phyloP scores from a whole-genome alignment of 2,888 invertebrate species.

The Mythimna albipuncta region DNA sequence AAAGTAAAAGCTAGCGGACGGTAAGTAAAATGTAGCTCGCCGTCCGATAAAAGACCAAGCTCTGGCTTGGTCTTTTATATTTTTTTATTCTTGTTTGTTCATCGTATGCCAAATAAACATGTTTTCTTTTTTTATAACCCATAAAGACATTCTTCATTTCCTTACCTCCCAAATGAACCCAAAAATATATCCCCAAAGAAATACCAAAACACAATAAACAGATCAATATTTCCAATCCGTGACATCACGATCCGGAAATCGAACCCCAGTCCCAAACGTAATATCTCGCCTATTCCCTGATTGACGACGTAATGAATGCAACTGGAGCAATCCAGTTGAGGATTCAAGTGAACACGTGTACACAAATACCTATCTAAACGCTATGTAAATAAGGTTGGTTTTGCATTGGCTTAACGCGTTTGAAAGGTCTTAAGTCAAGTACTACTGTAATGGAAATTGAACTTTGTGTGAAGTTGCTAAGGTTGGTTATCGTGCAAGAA shows the following conservation, averaged over 20 bases:
- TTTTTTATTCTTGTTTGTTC: too few relatives aligned
- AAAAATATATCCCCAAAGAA: constrained; percentile 7
- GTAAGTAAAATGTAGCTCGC: too few relatives aligned
- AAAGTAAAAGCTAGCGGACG: too few relatives aligned
- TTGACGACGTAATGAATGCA: constrained; percentile 53
- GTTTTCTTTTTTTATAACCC: neutral
- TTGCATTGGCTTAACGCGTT: neutral
- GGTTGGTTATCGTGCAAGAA: constrained; percentile 3
- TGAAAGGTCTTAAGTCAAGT: constrained; percentile 1
- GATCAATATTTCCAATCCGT: constrained; percentile 41
- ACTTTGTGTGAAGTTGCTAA: accelerated
- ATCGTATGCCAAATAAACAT: too few relatives aligned
- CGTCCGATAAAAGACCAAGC: too few relatives aligned
- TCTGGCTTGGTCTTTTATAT: too few relatives aligned
- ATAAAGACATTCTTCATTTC: neutral
- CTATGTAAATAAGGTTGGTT: neutral
- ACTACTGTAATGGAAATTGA: constrained; percentile 1
- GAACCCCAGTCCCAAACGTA: constrained; percentile 55
- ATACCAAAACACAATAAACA: constrained; percentile 29
- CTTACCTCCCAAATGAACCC: constrained; percentile 7
- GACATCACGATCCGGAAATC: constrained; percentile 56
- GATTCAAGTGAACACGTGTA: constrained; percentile 1
- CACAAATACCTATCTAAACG: neutral
- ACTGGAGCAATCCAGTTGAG: constrained; percentile 43
- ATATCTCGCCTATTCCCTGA: constrained; percentile 53